These are phyloP conservation scores for Piprites chloris DNA, from an alignment of 2,113 vertebrate species.

Conservation along the genomic window DNA sequence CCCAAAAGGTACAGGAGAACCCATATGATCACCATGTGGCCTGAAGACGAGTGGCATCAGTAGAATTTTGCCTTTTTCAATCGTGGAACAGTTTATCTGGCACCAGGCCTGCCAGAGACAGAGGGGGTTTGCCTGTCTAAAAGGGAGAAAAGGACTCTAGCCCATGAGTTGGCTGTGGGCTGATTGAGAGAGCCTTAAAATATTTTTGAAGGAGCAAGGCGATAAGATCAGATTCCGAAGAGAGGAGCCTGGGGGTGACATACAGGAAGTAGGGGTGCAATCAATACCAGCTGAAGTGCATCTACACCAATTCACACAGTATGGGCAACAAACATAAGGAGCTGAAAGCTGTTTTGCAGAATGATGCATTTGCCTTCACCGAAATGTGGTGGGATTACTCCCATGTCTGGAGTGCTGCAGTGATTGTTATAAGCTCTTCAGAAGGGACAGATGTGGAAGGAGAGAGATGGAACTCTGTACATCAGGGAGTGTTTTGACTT, in stretches of 20 bases:
- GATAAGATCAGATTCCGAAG: too few relatives aligned
- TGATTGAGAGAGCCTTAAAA: too few relatives aligned
- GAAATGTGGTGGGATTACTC: too few relatives aligned
- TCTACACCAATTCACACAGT: too few relatives aligned
- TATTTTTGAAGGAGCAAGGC: too few relatives aligned
- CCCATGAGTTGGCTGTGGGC: too few relatives aligned
- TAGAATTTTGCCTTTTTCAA: fast-evolving
- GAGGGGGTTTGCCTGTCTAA: not conserved
- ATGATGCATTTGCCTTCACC: too few relatives aligned
- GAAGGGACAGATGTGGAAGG: fast-evolving
- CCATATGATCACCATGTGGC: not conserved
- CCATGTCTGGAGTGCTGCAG: not conserved
- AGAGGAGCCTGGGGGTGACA: too few relatives aligned
- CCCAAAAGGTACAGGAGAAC: not conserved
- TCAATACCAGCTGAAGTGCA: too few relatives aligned
- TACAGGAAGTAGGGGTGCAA: too few relatives aligned
- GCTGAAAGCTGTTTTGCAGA: too few relatives aligned
- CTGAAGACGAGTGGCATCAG: not conserved
- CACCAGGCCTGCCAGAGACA: not conserved
- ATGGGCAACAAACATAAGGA: too few relatives aligned
- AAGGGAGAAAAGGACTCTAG: not conserved
- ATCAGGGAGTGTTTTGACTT: not conserved
- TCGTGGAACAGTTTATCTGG: not conserved
- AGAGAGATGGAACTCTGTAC: not conserved
- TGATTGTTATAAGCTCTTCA: not conserved